Evolutionary conservation across 53 echinoderm and acorn worm species (phyloP).

Genomic region (Astropecten irregularis): DNA sequence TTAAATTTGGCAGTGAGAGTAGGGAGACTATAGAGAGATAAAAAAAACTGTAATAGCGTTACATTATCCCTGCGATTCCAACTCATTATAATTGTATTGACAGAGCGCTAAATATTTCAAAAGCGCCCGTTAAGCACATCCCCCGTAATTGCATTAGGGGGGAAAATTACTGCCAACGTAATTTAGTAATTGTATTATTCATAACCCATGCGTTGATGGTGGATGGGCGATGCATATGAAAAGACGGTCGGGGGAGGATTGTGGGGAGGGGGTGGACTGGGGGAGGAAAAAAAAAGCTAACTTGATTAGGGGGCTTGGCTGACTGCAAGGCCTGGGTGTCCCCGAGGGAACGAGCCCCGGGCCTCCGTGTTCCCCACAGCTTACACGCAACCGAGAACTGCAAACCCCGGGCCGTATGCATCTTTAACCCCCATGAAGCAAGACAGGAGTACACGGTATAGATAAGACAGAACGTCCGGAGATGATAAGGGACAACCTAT

Average conservation of each 20-base stretch:
- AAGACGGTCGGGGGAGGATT: slow-evolving; percentile 29
- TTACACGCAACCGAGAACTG: slow-evolving; percentile 22
- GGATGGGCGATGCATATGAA: slow-evolving; percentile 47
- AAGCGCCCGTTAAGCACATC: slow-evolving; percentile 65
- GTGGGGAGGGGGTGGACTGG: too few species aligned
- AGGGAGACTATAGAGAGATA: too few species aligned
- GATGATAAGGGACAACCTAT: too few species aligned
- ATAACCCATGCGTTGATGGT: slow-evolving; percentile 66
- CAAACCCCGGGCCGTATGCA: too few species aligned
- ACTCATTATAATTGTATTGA: slow-evolving; percentile 67
- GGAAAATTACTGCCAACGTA: slow-evolving; percentile 81
- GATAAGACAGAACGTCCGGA: neutral
- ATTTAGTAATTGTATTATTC: slow-evolving; percentile 97
- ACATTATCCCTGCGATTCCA: slow-evolving; percentile 68
- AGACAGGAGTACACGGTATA: neutral
- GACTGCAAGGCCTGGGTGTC: slow-evolving; percentile 7
- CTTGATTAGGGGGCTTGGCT: slow-evolving; percentile 45
- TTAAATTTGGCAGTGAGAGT: slow-evolving; percentile 84
- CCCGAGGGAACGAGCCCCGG: neutral
- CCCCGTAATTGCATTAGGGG: slow-evolving; percentile 87
- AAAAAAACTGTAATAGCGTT: slow-evolving; percentile 77
- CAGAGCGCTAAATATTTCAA: slow-evolving; percentile 67
- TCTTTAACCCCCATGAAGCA: too few species aligned
- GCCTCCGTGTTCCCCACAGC: slow-evolving; percentile 25
- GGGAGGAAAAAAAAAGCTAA: too few species aligned